These are phyloP conservation scores for Microdon myrmicae DNA, from an alignment of 2,888 invertebrate species.

Conservation along the genomic window DNA sequence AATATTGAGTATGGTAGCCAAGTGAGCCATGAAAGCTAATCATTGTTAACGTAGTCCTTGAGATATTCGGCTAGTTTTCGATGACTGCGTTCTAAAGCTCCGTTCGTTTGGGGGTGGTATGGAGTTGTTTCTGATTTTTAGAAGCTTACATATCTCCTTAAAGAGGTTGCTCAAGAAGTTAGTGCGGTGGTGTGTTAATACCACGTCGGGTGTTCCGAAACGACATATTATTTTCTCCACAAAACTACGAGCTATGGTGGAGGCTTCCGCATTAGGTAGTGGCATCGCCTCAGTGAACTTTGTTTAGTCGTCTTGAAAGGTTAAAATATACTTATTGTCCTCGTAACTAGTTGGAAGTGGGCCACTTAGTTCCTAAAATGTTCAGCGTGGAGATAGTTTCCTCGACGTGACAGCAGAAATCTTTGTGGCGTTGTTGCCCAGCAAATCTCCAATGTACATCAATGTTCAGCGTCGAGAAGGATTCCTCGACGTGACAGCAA, in stretches of 20 bases:
- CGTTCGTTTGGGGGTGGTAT: slow-evolving; percentile 45
- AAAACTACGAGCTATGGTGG: background rate
- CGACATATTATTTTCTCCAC: slow-evolving; percentile 2
- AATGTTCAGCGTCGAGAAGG: no score
- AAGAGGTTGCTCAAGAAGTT: slow-evolving; percentile 24
- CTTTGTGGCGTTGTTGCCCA: no score
- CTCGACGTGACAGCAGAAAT: no score
- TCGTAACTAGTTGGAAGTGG: background rate
- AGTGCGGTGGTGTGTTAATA: background rate
- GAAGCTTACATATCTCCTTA: slow-evolving; percentile 36
- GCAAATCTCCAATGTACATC: no score
- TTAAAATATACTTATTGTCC: slow-evolving; percentile 2
- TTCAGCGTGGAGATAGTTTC: no score
- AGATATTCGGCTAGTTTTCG: slow-evolving; percentile 57
- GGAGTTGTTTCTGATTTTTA: slow-evolving; percentile 9
- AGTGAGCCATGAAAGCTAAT: slow-evolving; percentile 58
- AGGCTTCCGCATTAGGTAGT: background rate
- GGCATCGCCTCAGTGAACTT: slow-evolving; percentile 2
- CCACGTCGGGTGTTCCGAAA: background rate
- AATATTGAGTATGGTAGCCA: slow-evolving; percentile 56
- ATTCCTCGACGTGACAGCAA: no score
- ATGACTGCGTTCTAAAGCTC: slow-evolving; percentile 58
- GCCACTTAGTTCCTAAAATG: no score
- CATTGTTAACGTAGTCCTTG: slow-evolving; percentile 55
- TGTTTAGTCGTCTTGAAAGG: slow-evolving; percentile 2